Base-by-base conservation (phyloP, 2,888 invertebrate genomes). In the Ectemnius lituratus region DNA sequence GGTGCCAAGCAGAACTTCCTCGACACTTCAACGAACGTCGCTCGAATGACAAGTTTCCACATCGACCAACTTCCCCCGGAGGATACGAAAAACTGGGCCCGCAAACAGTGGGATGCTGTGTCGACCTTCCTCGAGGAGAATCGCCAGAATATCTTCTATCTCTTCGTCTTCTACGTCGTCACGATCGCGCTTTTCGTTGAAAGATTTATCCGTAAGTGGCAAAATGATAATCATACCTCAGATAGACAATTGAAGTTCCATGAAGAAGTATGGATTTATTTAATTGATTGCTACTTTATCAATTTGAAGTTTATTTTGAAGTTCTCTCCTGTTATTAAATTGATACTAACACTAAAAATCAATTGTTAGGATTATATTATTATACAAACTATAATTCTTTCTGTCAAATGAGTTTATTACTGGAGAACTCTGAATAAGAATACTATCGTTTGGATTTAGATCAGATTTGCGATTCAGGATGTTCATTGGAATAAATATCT, bases 41-140 rank as follows among this genome's bases (percentile, higher is more conserved):
- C 98, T 0, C 94, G 98, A 85, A 98, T 98, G 97, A 97, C 97
- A 8, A 97, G 97, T 87, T 98, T 98, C 89, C 96, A 97, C 85
- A 95, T 98, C 52, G 97, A 97, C 62, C 89, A 90, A 23, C 77
- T 89, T 59, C 89, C 90, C 86, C 95, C 96, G 0, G 94, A 95
- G 73, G 93, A 94, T 88, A 63, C 88, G 4, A 90, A 89, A 69
- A 85, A 85, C 84, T 97, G 95, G 94, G 76, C 95, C 2, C 92
- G 94, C 28, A 93, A 95, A 73, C 96, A 97, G 90, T 97, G 96
- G 96, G 96, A 98, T 89, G 94, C 95, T 63, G 91, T 97, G 28
- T 96, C 96, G 3, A 98, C 98, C 0, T 98, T 97, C 89, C 92
- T 99, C 73, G 98, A 99, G 92, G 98, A 98, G 90, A 98, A 99